A percentile compares a stretch with the other conserved stretches of the same genome.
Evolutionary conservation across 2,797 vertebrate genomes (phyloP).

Genomic region (Apogon talboti): DNA sequence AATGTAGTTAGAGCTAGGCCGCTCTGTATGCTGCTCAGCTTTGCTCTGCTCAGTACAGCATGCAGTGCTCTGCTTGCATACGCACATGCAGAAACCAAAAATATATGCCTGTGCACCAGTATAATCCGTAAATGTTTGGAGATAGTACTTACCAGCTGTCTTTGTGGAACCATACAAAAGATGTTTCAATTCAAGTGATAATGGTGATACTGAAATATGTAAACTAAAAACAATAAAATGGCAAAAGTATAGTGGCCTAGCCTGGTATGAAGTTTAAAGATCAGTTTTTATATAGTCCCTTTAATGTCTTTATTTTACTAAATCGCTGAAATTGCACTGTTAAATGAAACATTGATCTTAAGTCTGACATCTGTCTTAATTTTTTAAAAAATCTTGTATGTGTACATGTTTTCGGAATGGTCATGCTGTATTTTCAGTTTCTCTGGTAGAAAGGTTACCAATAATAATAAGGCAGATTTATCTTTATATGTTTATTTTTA

Average conservation of each 20-base stretch:
- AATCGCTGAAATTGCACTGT: too few species aligned
- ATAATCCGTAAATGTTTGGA: slow-evolving; percentile 30
- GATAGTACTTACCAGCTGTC: slow-evolving; percentile 5
- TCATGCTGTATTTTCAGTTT: too few species aligned
- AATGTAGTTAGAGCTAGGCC: slow-evolving; percentile 69
- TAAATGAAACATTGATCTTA: too few species aligned
- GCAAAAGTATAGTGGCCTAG: neutral
- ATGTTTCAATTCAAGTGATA: neutral
- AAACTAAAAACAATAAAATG: neutral
- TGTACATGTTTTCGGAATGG: too few species aligned
- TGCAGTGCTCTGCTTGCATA: slow-evolving; percentile 49
- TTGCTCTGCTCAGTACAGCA: slow-evolving; percentile 60
- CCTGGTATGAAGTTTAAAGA: too few species aligned
- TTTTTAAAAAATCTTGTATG: too few species aligned
- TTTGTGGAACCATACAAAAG: neutral
- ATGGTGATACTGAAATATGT: neutral
- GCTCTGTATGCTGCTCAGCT: slow-evolving; percentile 72
- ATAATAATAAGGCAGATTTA: too few species aligned
- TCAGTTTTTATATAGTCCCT: too few species aligned
- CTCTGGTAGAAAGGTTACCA: too few species aligned
- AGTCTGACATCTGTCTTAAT: too few species aligned
- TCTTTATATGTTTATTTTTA: neutral
- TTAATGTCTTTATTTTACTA: neutral
- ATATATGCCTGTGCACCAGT: slow-evolving; percentile 23
- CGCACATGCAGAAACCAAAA: slow-evolving; percentile 33